Percentiles rank a stretch among this genome's conserved stretches.
phyloP scores from a whole-genome alignment of 2,888 invertebrate genomes.

The Steromphala cineraria region DNA sequence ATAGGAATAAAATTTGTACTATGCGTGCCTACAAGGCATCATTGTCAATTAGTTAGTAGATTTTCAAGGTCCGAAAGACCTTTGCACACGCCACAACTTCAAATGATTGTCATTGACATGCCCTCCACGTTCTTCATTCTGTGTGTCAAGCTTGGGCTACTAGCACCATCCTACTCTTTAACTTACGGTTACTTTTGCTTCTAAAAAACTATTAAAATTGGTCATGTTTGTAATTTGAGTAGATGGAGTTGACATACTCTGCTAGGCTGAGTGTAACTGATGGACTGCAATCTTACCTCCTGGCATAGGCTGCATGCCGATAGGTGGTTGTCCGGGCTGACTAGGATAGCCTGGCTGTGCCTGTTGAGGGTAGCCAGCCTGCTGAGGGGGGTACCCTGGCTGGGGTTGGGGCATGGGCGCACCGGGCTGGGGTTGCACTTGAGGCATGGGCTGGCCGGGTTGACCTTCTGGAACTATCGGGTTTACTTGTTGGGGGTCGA shows the following conservation, averaged over 20 bases:
- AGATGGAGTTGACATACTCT: not conserved
- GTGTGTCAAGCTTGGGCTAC: no score
- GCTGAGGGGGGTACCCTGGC: not conserved
- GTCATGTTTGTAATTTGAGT: not conserved
- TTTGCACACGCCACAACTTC: no score
- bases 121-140: no score
- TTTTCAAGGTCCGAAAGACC: no score
- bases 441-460: not conserved
- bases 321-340: slow-evolving; percentile 12
- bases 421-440: not conserved
- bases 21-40: no score
- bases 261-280: not conserved
- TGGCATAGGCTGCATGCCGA: slow-evolving; percentile 24
- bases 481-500: not conserved
- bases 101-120: no score
- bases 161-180: no score
- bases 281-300: slow-evolving; percentile 1
- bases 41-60: no score
- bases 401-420: not conserved
- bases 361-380: not conserved
- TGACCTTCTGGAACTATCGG: not conserved
- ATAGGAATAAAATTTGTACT: no score
- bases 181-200: no score
- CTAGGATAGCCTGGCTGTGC: not conserved
- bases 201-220: no score